phyloP scores from a whole-genome alignment of 2,888 invertebrate species.

The Conus canariensis region DNA sequence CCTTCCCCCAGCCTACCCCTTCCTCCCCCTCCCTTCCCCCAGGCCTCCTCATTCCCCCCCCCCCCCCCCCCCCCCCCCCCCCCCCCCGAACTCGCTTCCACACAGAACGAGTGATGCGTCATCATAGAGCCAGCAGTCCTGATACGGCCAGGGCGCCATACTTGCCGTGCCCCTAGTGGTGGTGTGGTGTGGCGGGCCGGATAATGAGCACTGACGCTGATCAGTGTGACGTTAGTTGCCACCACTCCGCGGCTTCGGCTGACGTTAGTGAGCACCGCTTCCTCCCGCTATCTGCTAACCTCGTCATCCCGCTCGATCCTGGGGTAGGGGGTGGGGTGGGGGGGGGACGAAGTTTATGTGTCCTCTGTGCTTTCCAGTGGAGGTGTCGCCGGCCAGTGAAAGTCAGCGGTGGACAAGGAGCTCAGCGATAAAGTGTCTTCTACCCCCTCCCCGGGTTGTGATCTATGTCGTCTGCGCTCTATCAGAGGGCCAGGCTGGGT shows the following conservation, averaged over 20 bases:
- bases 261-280: slow-evolving; percentile 21
- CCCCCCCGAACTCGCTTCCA: neutral
- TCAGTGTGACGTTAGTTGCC: slow-evolving; percentile 15
- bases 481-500: neutral
- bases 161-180: neutral
- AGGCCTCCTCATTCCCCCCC: neutral
- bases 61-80: neutral
- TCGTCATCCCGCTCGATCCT: neutral
- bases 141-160: neutral
- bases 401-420: neutral
- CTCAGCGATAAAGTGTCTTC: slow-evolving; percentile 1
- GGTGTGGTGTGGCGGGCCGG: neutral
- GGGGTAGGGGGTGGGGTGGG: too few relatives aligned
- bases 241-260: neutral
- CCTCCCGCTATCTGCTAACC: neutral
- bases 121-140: neutral
- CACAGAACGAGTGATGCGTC: neutral
- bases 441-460: neutral
- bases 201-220: slow-evolving; percentile 8
- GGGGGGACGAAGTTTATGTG: slow-evolving; percentile 12
- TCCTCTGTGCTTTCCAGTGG: neutral
- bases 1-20: neutral
- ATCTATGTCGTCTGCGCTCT: neutral
- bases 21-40: neutral
- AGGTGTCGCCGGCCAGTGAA: slow-evolving; percentile 19